Evolutionary conservation across 2,113 vertebrate species (phyloP).

Genomic region (Proterorhinus semilunaris): DNA sequence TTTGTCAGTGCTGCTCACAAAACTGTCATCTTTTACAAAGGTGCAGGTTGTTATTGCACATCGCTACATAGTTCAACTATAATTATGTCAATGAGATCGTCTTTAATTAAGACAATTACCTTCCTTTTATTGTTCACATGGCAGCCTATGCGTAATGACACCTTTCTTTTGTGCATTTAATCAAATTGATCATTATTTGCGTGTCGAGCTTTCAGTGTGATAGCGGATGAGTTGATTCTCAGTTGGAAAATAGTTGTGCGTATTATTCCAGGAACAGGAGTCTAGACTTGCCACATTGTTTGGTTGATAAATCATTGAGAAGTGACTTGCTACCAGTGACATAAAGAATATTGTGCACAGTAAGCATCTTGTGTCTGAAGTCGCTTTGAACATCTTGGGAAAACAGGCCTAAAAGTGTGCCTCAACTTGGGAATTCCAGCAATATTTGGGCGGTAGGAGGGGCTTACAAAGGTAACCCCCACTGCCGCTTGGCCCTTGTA

Average conservation of each 20-base stretch:
- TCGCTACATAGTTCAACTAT: slow-evolving; percentile 57
- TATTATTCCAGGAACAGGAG: slow-evolving; percentile 50
- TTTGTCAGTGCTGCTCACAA: slow-evolving; percentile 48
- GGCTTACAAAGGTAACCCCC: slow-evolving; percentile 79
- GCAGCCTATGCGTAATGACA: slow-evolving; percentile 26
- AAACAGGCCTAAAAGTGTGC: slow-evolving; percentile 40
- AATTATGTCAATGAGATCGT: slow-evolving; percentile 60
- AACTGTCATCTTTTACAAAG: slow-evolving; percentile 61
- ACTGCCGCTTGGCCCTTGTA: slow-evolving; percentile 72
- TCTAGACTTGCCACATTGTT: slow-evolving; percentile 68
- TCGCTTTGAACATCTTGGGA: slow-evolving; percentile 25
- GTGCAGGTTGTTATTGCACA: slow-evolving; percentile 49
- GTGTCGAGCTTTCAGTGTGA: slow-evolving; percentile 14
- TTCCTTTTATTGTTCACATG: slow-evolving; percentile 57
- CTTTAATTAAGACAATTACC: slow-evolving; percentile 70
- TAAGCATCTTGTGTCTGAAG: slow-evolving; percentile 51
- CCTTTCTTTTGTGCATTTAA: slow-evolving; percentile 18
- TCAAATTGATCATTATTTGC: slow-evolving; percentile 10
- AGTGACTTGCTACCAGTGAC: slow-evolving; percentile 39
- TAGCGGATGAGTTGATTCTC: slow-evolving; percentile 27
- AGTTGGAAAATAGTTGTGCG: slow-evolving; percentile 33
- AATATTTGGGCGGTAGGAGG: slow-evolving; percentile 76
- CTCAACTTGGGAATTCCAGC: slow-evolving; percentile 73
- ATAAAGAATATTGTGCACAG: slow-evolving; percentile 58
- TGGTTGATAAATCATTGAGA: slow-evolving; percentile 64